These are phyloP conservation scores for Scolanthus callimorphus DNA, from an alignment of 92 coral and sea anemone genomes.

Conservation along the genomic window DNA sequence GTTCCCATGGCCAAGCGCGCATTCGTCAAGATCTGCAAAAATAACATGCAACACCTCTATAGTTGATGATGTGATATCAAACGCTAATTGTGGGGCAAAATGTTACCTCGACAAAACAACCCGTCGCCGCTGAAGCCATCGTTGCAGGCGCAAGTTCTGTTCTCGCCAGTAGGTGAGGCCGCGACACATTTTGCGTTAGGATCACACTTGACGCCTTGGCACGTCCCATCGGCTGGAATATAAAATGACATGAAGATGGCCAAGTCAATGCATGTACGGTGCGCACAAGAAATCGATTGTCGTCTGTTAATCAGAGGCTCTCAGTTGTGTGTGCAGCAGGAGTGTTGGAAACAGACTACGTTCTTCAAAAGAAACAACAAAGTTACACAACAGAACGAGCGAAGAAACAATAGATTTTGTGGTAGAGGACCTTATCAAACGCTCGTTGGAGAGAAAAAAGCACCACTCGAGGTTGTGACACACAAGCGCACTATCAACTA, in stretches of 20 bases:
- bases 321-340: no score
- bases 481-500: no score
- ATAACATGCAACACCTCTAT: no score
- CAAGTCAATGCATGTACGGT: background rate
- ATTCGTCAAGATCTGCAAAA: slow-evolving; percentile 65
- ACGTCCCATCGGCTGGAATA: slow-evolving; percentile 70
- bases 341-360: no score
- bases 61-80: no score
- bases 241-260: background rate
- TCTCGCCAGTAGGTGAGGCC: slow-evolving; percentile 37
- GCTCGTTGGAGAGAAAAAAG: no score
- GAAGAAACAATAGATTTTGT: no score
- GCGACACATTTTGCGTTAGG: slow-evolving; percentile 57
- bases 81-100: no score
- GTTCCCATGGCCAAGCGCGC: slow-evolving; percentile 37
- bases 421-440: no score
- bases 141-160: slow-evolving; percentile 59
- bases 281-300: background rate
- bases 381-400: no score
- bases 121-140: slow-evolving; percentile 72
- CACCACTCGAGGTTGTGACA: no score
- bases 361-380: no score
- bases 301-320: background rate
- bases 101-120: slow-evolving; percentile 50
- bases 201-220: slow-evolving; percentile 63